Evolutionary conservation across 1,140 invertebrate genomes (phyloP).

Genomic region (Solenopsis fugax): DNA sequence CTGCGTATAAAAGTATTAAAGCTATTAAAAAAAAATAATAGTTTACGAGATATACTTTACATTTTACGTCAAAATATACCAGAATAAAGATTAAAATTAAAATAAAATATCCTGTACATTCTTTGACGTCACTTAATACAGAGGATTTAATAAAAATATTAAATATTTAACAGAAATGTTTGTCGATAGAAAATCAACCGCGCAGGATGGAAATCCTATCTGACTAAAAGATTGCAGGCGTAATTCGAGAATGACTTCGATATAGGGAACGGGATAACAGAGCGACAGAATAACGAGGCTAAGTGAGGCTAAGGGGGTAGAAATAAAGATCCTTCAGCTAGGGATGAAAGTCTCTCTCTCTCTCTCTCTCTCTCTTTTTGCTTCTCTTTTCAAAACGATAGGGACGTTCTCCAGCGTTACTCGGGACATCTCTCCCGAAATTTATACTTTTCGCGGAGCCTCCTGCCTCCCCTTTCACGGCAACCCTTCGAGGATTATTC

Average conservation of each 20-base stretch:
- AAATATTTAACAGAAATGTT: not conserved
- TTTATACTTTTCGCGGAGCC: not conserved
- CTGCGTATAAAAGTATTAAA: no score
- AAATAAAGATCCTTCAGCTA: constrained; percentile 6
- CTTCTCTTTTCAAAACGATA: not conserved
- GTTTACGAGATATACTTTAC: no score
- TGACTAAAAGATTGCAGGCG: not conserved
- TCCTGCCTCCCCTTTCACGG: not conserved
- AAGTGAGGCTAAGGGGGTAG: not conserved
- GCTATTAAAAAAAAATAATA: no score
- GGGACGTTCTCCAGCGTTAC: not conserved
- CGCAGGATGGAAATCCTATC: not conserved
- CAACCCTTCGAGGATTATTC: constrained; percentile 8
- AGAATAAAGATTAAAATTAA: no score
- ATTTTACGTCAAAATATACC: no score
- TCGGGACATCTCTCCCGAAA: not conserved
- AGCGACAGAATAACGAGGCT: no score
- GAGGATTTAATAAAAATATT: not conserved
- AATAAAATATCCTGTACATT: no score
- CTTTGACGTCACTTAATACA: not conserved
- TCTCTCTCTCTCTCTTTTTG: no score
- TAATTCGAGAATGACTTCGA: not conserved
- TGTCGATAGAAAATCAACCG: not conserved
- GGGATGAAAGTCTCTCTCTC: not conserved
- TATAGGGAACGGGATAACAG: not conserved